Percentiles rank a stretch among this genome's conserved stretches.
phyloP scores from a whole-genome alignment of 2,113 vertebrate species.

The Anolis carolinensis region DNA sequence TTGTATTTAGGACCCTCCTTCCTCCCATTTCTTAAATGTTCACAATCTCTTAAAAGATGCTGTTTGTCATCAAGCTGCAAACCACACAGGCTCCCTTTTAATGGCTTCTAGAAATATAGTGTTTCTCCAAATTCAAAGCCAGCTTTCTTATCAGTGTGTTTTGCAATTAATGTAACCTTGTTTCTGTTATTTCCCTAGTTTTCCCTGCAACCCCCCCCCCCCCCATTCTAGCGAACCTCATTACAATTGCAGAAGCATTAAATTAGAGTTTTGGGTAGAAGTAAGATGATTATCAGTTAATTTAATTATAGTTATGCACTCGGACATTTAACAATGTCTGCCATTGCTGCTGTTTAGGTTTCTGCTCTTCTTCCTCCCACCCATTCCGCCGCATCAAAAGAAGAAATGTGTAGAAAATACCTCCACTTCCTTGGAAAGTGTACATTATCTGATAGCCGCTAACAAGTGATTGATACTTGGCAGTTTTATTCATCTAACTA shows the following conservation, averaged over 20 bases:
- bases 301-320: constrained; percentile 83
- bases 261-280: constrained; percentile 77
- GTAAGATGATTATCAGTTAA: constrained; percentile 82
- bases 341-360: constrained; percentile 69
- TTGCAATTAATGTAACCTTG: constrained; percentile 85
- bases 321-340: constrained; percentile 75
- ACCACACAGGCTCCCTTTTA: constrained; percentile 51
- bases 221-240: constrained; percentile 75
- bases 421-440: constrained; percentile 69
- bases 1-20: no score
- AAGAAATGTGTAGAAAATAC: constrained; percentile 64
- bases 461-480: constrained; percentile 53
- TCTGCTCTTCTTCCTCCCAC: constrained; percentile 34
- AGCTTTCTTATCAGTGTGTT: constrained; percentile 78
- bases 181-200: constrained; percentile 82
- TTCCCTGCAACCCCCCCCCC: constrained; percentile 44
- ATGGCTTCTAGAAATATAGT: constrained; percentile 56
- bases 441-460: constrained; percentile 70
- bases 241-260: constrained; percentile 80
- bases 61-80: constrained; percentile 60
- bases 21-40: background rate
- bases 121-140: constrained; percentile 55
- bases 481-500: constrained; percentile 58
- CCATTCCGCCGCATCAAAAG: background rate
- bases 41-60: background rate